Evolutionary conservation across 2,888 invertebrate species (phyloP).

Genomic region (Ectropis crepuscularia): DNA sequence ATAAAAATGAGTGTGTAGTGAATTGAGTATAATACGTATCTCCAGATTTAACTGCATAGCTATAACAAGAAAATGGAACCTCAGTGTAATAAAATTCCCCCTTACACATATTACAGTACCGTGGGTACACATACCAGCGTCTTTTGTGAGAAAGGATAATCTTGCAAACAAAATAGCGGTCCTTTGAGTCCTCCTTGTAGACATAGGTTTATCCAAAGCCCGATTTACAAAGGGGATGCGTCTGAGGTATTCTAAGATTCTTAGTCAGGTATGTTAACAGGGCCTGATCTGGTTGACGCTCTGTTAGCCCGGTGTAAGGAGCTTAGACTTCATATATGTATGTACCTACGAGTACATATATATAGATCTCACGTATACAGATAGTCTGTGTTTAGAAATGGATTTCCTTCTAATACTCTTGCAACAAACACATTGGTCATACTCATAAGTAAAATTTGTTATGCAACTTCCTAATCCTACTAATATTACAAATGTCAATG

Average conservation of each 20-base stretch:
- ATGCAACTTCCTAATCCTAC: no score
- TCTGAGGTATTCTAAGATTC: constrained; percentile 8
- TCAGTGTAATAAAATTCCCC: background rate
- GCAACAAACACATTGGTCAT: no score
- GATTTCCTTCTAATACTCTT: no score
- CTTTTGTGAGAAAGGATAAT: constrained; percentile 7
- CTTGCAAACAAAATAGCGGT: constrained; percentile 13
- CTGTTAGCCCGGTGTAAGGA: background rate
- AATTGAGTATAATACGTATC: no score
- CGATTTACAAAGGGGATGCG: constrained; percentile 5
- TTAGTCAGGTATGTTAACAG: background rate
- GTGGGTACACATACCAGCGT: background rate
- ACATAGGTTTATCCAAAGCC: constrained; percentile 5
- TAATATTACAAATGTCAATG: no score
- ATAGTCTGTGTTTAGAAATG: no score
- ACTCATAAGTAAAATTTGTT: no score
- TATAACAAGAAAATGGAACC: background rate
- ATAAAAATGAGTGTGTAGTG: no score
- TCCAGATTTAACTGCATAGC: no score
- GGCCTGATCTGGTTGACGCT: background rate
- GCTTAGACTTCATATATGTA: no score
- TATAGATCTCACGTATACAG: no score
- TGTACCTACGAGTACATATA: no score
- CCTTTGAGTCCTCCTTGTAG: constrained; percentile 10
- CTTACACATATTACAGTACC: background rate